Percentiles rank a stretch among this genome's conserved stretches.
Conservation (phyloP, 2,888 invertebrate genomes). For the Drosophila atroscutellata region DNA sequence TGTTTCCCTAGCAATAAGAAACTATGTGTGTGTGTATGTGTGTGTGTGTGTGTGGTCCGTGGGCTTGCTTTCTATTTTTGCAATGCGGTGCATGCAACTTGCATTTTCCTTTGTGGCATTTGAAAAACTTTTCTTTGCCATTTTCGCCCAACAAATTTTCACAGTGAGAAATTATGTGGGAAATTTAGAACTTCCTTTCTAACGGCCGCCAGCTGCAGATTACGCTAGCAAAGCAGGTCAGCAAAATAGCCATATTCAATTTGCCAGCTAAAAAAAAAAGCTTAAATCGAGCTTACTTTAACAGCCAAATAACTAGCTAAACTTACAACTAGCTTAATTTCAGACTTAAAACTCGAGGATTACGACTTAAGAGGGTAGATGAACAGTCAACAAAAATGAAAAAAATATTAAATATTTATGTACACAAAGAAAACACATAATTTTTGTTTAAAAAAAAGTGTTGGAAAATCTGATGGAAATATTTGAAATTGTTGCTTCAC, state of each 20-base stretch:
- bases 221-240: slow-evolving; percentile 36
- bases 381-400: background rate
- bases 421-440: background rate
- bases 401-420: background rate
- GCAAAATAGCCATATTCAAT: slow-evolving; percentile 24
- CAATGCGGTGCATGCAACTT: slow-evolving; percentile 56
- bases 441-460: slow-evolving; percentile 1
- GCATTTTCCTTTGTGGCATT: slow-evolving; percentile 50
- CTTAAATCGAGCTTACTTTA: slow-evolving; percentile 27
- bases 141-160: slow-evolving; percentile 35
- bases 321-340: slow-evolving; percentile 25
- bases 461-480: slow-evolving; percentile 11
- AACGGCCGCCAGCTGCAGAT: slow-evolving; percentile 20
- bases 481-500: slow-evolving; percentile 26
- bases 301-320: slow-evolving; percentile 1
- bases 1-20: slow-evolving; percentile 59
- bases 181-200: slow-evolving; percentile 46
- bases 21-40: slow-evolving; percentile 10
- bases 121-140: slow-evolving; percentile 48
- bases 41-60: slow-evolving; percentile 26
- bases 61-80: slow-evolving; percentile 51
- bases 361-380: background rate
- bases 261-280: background rate
- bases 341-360: slow-evolving; percentile 10
- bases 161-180: slow-evolving; percentile 41